Evolutionary conservation across 1,140 invertebrate genomes (phyloP), one percentile per base, ranked within the genome.

Genomic region (Trachymyrmex septentrionalis): DNA sequence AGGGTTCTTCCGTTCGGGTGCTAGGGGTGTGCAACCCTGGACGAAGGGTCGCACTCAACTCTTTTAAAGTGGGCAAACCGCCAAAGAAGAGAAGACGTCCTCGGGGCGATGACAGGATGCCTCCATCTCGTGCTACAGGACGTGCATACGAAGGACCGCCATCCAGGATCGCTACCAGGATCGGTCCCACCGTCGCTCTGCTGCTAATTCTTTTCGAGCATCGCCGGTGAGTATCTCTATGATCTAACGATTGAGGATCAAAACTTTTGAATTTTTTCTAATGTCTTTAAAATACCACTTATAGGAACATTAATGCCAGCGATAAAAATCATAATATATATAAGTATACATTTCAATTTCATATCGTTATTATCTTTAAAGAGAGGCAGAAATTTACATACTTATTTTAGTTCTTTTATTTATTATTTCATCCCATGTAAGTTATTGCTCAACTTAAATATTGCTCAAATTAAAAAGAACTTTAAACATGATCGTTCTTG

Each of bases 51-150:
- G 85, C 80, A 77, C 87, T 91, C 85, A 82, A 90, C 69, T 87
- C 77, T 87, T 91, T 91, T 87, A 90, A 91, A 94, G 93, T 92
- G 93, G 90, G 90, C 88, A 92, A 92, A 91, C 84, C 88, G 89
- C 87, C 85, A 86, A 82, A 88, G 87, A 86, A 89, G 71, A 88
- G 92, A 91, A 89, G 89, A 90, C 84, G 90, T 90, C 90, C 90
- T 89, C 91, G 93, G 92, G 95, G 94, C 94, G 92, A 95, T 95
- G 95, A 95, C 93, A 95, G 93, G 91, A 95, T 95, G 95, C 95
- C 93, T 94, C 88, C 94, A 92, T 92, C 91, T 90, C 92, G 92
- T 93, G n/a, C n/a, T n/a, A 91, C 91, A 92, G 91, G 90, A 92
- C 91, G 92, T 91, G 93, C 92, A 92, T 91, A 91, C 90, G 92